Evolutionary conservation across 2,888 invertebrate species (phyloP).

Genomic region (Drosophila borealis): DNA sequence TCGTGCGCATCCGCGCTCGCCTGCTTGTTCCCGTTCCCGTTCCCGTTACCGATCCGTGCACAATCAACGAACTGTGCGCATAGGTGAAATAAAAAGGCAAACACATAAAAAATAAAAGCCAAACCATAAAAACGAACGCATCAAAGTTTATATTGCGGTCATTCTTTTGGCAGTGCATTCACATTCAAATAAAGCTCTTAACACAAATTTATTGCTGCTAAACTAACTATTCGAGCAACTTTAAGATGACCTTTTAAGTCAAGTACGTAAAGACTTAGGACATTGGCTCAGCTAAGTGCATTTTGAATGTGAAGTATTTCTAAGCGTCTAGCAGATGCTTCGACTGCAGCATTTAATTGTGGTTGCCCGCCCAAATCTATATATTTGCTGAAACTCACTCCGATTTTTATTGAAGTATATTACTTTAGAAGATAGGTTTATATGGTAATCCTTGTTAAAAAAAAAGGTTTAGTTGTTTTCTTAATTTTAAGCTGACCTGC

Average conservation of each 20-base stretch:
- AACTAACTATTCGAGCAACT: not conserved
- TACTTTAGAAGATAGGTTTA: too few species aligned
- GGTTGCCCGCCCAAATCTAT: too few species aligned
- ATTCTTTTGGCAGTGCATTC: slow-evolving; percentile 2
- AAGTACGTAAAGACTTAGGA: not conserved
- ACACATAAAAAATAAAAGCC: slow-evolving; percentile 21
- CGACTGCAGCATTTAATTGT: too few species aligned
- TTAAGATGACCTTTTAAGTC: not conserved
- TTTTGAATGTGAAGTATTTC: too few species aligned
- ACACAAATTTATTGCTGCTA: not conserved
- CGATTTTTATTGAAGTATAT: too few species aligned
- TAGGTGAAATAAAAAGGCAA: slow-evolving; percentile 36
- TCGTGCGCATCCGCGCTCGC: slow-evolving; percentile 5
- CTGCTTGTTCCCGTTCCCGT: not conserved
- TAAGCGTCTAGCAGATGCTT: too few species aligned
- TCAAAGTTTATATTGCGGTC: slow-evolving; percentile 15
- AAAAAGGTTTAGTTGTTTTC: too few species aligned
- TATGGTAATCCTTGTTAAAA: too few species aligned
- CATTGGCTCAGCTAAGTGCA: too few species aligned
- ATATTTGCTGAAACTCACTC: not conserved
- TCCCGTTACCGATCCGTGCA: not conserved
- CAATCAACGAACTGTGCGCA: slow-evolving; percentile 15
- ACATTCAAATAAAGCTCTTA: not conserved
- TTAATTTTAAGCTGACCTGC: too few species aligned
- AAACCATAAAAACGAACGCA: slow-evolving; percentile 24